Evolutionary conservation across 2,113 vertebrate species (phyloP), one percentile per base, ranked within the genome.

Genomic region (Pelecanus crispus): DNA sequence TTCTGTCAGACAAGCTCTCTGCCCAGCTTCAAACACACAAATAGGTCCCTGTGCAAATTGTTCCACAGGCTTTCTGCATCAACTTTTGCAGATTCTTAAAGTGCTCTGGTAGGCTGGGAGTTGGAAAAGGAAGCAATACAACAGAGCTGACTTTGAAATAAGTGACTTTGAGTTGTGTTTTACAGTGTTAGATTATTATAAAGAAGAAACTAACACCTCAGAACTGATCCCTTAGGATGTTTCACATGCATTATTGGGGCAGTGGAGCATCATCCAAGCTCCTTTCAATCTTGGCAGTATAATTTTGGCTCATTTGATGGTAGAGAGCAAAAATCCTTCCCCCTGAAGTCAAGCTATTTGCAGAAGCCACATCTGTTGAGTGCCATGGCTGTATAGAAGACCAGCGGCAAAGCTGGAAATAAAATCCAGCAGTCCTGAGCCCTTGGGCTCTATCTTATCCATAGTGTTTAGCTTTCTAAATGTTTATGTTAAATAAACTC

Each of bases 261-360:
- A 56, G 47, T 0, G 7, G 63, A 90, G 47, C 34, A 56, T 36
- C 71, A 10, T 20, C 29, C 52, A 55, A 61, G 29, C 79, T 87
- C 24, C 78, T 75, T 79, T 47, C 82, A 24, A 10, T 44, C 65
- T 25, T 15, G 3, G 58, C 74, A 58, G 58, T 14, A 7, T 88
- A 77, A 78, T 93, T 95, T 91, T 66, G 86, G 86, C 61, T 83
- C 83, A 36, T 94, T 90, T 94, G 66, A 66, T 79, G 71, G 62
- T 8, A 55, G 56, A 42, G 47, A 70, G 72, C 45, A 73, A 65
- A 65, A 56, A 61, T 74, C 24, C 90, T 59, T 59, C 45, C 66
- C 74, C 44, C 21, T n/a, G 31, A 84, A 45, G 81, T 8, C 17
- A 78, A 63, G 28, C 8, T 81, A 19, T 79, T 66, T 56, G 29